Percentiles rank a stretch among this genome's conserved stretches.
These are phyloP conservation scores for Bombyx huttoni DNA, from an alignment of 2,888 invertebrate genomes.

Conservation along the genomic window DNA sequence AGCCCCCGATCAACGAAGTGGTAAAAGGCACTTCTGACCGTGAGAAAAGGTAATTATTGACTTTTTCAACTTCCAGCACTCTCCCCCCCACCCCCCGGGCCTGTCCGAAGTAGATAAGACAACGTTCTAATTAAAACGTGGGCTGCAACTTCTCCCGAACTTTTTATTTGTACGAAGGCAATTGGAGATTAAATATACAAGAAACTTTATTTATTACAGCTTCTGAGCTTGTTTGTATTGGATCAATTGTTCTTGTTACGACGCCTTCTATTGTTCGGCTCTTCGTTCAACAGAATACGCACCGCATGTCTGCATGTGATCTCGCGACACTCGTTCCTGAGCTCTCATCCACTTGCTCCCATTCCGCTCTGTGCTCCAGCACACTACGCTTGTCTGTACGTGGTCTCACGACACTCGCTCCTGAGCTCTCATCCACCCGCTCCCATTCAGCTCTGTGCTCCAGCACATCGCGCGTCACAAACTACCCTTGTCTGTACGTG, in stretches of 20 bases:
- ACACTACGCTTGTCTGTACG: neutral
- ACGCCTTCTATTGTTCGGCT: neutral
- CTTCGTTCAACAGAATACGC: neutral
- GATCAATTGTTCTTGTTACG: neutral
- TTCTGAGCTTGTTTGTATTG: neutral
- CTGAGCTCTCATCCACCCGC: too few species aligned
- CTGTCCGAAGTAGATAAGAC: constrained; percentile 57
- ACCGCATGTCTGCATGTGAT: too few species aligned
- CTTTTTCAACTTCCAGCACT: constrained; percentile 44
- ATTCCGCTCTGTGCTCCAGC: neutral
- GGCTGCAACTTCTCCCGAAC: constrained; percentile 21
- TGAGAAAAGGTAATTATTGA: constrained; percentile 63
- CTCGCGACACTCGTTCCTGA: too few species aligned
- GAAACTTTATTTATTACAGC: neutral
- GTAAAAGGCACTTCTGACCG: constrained; percentile 45
- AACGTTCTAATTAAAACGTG: constrained; percentile 51
- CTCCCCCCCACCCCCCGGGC: constrained; percentile 15
- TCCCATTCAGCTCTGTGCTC: too few species aligned
- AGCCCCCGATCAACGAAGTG: constrained; percentile 16
- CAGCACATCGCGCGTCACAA: too few species aligned
- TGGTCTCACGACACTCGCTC: too few species aligned
- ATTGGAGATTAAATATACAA: constrained; percentile 4
- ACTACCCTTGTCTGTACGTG: too few species aligned
- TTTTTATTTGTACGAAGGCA: constrained; percentile 10
- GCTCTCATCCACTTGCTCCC: neutral